Evolutionary conservation across 2,888 invertebrate genomes (phyloP).

Genomic region (Halictus quadricinctus): DNA sequence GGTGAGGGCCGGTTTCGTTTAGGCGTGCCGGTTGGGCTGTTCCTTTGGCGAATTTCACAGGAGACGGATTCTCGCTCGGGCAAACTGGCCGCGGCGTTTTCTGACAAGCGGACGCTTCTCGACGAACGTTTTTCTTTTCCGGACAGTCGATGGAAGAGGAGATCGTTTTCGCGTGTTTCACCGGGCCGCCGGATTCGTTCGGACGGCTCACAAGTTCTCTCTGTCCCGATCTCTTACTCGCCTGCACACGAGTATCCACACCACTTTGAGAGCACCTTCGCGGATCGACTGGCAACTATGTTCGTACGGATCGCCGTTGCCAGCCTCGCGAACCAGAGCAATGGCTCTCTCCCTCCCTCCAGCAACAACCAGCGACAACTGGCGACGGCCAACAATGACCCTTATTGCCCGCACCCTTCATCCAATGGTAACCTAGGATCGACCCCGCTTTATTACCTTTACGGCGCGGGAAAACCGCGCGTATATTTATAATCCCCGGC

Average conservation of each 20-base stretch:
- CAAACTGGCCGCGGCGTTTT: neutral
- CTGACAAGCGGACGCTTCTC: neutral
- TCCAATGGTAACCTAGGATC: conserved; percentile 37
- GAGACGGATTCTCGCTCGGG: neutral
- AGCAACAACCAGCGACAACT: conserved; percentile 66
- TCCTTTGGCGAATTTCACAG: neutral
- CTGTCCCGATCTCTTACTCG: conserved; percentile 13
- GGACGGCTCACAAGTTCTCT: conserved; percentile 13
- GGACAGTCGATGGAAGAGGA: neutral
- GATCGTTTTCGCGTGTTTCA: conserved; percentile 13
- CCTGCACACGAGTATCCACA: conserved; percentile 28
- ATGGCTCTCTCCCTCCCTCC: conserved; percentile 22
- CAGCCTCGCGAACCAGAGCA: conserved; percentile 29
- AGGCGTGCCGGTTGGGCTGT: conserved; percentile 40
- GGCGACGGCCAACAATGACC: conserved; percentile 58
- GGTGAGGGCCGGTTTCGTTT: neutral
- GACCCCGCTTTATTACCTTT: neutral
- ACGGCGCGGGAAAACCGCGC: neutral
- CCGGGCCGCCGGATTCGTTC: neutral
- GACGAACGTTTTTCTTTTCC: neutral
- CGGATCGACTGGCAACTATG: conserved; percentile 57
- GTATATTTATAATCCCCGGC: too few relatives aligned
- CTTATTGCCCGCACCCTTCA: conserved; percentile 45
- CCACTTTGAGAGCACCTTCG: conserved; percentile 49
- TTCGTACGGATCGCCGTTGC: conserved; percentile 35